Base-by-base conservation (phyloP, 2,888 invertebrate genomes). In the Pemphredon lugubris region DNA sequence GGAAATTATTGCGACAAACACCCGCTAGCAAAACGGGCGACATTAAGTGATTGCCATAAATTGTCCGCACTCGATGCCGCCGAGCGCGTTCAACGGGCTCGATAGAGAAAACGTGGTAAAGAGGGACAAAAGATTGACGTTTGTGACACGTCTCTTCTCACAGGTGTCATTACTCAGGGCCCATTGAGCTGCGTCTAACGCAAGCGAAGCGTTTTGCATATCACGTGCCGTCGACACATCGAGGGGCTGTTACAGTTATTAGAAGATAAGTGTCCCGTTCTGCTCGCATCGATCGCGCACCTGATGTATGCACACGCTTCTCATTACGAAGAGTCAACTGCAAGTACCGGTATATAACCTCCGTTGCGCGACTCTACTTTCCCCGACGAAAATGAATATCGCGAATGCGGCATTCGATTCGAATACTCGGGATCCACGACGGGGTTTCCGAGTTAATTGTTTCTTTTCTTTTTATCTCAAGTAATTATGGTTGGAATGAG, bases 181-280 rank as follows among this genome's bases (percentile, higher is more conserved):
- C 32, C 59, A 72, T 67, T 51, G 73, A 73, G 55, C 53, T 57
- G 66, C 53, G 64, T 21, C 57, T 61, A 64, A 77, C 63, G 44
- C 58, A 54, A 75, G 47, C 50, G 23, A 67, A 55, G 54, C 69
- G 67, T 55, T 67, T 68, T n/a, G 77, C 66, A 66, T 69, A 73
- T 53, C 64, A 48, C 45, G 18, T 48, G 67, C 59, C 47, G 75
- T 65, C 67, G 64, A 75, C 70, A 42, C 66, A 67, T 73, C 59
- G 67, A 73, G 63, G 48, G 58, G n/a, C 64, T 59, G 73, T 73
- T 59, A 67, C 40, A 54, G 61, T 60, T 67, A 71, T 71, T 71
- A 61, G 51, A 53, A 78, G 73, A 73, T 75, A 78, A 78, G 73
- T 66, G 69, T 75, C 73, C 57, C 65, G 59, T 68, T 71, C 55